These are phyloP conservation scores for Microctenopoma stevenorrisi DNA, from an alignment of 2,797 vertebrate genomes.

Conservation along the genomic window DNA sequence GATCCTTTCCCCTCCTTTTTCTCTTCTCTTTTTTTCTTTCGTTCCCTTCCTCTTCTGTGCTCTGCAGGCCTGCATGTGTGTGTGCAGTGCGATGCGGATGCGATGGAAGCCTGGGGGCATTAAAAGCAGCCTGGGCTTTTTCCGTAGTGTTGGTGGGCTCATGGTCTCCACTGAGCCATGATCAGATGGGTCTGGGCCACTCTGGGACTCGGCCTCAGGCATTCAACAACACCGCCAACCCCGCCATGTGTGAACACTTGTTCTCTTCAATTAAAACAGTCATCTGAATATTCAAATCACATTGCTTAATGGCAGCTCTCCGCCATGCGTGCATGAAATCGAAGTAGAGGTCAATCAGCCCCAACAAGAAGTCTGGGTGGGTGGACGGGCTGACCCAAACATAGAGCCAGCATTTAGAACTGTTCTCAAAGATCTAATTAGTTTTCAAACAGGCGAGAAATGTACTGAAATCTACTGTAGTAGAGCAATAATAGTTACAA, in stretches of 20 bases:
- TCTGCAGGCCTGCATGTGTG: conserved; percentile 10
- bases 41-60: conserved; percentile 9
- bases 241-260: conserved; percentile 80
- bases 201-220: conserved; percentile 75
- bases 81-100: conserved; percentile 44
- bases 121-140: conserved; percentile 74
- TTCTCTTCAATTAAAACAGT: conserved; percentile 84
- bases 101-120: conserved; percentile 70
- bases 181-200: conserved; percentile 78
- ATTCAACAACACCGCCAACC: conserved; percentile 72
- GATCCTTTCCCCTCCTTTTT: conserved; percentile 9
- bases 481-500: background rate
- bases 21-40: conserved; percentile 6
- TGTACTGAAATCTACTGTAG: background rate
- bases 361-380: conserved; percentile 19
- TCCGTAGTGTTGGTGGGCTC: conserved; percentile 68
- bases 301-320: conserved; percentile 73
- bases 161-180: conserved; percentile 73
- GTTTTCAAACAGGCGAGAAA: conserved; percentile 19
- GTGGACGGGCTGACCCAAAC: conserved; percentile 42
- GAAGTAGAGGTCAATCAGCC: conserved; percentile 60
- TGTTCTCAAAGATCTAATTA: conserved; percentile 31
- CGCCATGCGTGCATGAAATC: conserved; percentile 62
- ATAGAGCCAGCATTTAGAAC: conserved; percentile 10
- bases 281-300: conserved; percentile 81